Base-by-base conservation (phyloP, 2,888 invertebrate genomes). In the Pachycephus smyrnensis region DNA sequence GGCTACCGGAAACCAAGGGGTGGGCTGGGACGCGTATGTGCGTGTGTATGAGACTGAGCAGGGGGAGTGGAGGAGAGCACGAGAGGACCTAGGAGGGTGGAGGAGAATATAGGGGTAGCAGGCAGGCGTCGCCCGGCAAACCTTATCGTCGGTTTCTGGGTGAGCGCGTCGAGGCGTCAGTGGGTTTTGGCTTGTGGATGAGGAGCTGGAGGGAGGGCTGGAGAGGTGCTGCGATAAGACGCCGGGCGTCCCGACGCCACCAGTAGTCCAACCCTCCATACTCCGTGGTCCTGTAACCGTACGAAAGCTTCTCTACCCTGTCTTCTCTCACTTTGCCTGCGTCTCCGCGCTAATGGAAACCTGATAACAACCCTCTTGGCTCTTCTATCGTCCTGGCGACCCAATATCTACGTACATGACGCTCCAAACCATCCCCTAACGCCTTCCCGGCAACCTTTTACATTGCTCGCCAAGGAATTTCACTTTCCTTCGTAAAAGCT, bases 61-160 rank as follows among this genome's bases (percentile, higher is more conserved):
- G 4, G 35, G 69, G 76, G 40, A 73, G 73, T 4, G 78, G 31
- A 73, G 68, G 76, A 79, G 79, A 82, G 82, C 84, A 80, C 78
- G 83, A 79, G 82, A 37, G 80, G 79, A 77, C 82, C 82, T 79
- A 77, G 73, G 80, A 80, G 77, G 74, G 80, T 37, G 77, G 68
- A 78, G 78, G 76, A 79, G 73, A 76, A 74, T 35, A 73, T 32
- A 73, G 77, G 81, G 32, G 81, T 83, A 82, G 81, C 80, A 81
- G 83, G 87, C 86, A 84, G 85, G 86, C 89, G 86, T 89, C 87
- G 86, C 86, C 86, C 81, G 87, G 89, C 88, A 87, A 89, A 88
- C 88, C 91, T 91, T 91, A 91, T 91, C 91, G 90, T 89, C 86
- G 90, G 88, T 90, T 90, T 90, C 90, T 90, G 88, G 89, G 88